Evolutionary conservation across 2,797 vertebrate species (phyloP), one percentile per base, ranked within the genome.

Genomic region (Anolis apletophallus): DNA sequence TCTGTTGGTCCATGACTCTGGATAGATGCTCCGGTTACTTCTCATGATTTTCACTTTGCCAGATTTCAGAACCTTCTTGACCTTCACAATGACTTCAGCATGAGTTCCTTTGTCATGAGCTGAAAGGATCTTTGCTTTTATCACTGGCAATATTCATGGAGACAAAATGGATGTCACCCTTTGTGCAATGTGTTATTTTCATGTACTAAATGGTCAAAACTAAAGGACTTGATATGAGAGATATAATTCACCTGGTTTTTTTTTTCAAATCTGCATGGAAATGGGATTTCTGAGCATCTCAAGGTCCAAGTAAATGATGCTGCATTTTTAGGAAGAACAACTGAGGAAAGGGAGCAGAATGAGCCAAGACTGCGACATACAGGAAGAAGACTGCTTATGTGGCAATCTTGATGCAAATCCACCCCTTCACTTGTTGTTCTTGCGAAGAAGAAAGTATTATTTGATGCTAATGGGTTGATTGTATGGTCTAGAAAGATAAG

Each of bases 51-150:
- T 90, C 85, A 96, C 95, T 88, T 94, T 95, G 52, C 97, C 95
- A 0, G 97, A 97, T 78, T 95, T 97, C 67, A 98, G 94, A 79
- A 98, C 95, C 89, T 98, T 98, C 75, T 96, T 96, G 57, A 98
- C 97, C 93, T 98, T 98, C 81, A 98, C 97, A 32, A 94, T 94
- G 36, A 98, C 98, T 90, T 98, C 98, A 7, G 97, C 98, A 0
- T 98, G 97, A 54, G 97, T 98, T 84, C 98, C 98, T 95, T 98
- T 98, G 96, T 98, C 98, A 11, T 98, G 97, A 87, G 98, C 98
- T 1, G 98, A 98, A 68, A 98, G 93, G 83, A 98, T 97, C 68
- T 96, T 97, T 90, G 96, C 98, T 90, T 98, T 98, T 94, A 98
- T 97, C 90, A 97, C 98, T 98, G 91, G 79, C 90, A 88, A n/a